These are phyloP conservation scores for Cheilosia soror DNA, from an alignment of 2,888 invertebrate species.

Conservation along the genomic window DNA sequence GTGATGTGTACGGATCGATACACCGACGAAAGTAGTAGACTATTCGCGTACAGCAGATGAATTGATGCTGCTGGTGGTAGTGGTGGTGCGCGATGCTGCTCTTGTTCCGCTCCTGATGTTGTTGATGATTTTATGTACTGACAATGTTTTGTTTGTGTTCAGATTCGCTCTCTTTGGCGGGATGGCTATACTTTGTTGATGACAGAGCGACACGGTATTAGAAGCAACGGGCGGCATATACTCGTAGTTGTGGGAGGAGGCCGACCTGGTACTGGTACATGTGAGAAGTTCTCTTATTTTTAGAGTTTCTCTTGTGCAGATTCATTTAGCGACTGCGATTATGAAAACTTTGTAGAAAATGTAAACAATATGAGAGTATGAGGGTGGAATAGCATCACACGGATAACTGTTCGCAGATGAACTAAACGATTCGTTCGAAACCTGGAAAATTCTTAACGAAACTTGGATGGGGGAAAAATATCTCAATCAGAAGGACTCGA, in stretches of 20 bases:
- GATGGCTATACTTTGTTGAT: constrained; percentile 55
- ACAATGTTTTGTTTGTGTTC: constrained; percentile 56
- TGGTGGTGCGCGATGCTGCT: constrained; percentile 70
- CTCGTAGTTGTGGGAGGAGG: constrained; percentile 22
- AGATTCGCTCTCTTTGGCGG: constrained; percentile 57
- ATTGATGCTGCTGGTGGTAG: constrained; percentile 67
- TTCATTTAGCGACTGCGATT: constrained; percentile 47
- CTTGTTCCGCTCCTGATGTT: constrained; percentile 60
- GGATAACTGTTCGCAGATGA: constrained; percentile 59
- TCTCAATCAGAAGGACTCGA: constrained; percentile 67
- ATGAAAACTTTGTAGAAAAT: constrained; percentile 58
- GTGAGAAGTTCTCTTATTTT: constrained; percentile 56
- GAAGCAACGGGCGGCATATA: constrained; percentile 14
- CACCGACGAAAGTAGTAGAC: constrained; percentile 74
- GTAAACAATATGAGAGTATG: constrained; percentile 74
- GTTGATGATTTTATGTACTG: constrained; percentile 61
- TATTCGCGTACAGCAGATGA: constrained; percentile 68
- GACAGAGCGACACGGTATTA: constrained; percentile 34
- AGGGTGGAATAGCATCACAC: constrained; percentile 66
- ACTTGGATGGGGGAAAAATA: constrained; percentile 53
- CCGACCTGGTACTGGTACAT: constrained; percentile 23
- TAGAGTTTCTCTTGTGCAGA: constrained; percentile 46
- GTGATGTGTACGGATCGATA: constrained; percentile 75
- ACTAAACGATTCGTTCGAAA: constrained; percentile 72
- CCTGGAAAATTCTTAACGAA: constrained; percentile 70